Base-by-base conservation (phyloP, 2,797 vertebrate species). In the Neosilurus mollespiculum region DNA sequence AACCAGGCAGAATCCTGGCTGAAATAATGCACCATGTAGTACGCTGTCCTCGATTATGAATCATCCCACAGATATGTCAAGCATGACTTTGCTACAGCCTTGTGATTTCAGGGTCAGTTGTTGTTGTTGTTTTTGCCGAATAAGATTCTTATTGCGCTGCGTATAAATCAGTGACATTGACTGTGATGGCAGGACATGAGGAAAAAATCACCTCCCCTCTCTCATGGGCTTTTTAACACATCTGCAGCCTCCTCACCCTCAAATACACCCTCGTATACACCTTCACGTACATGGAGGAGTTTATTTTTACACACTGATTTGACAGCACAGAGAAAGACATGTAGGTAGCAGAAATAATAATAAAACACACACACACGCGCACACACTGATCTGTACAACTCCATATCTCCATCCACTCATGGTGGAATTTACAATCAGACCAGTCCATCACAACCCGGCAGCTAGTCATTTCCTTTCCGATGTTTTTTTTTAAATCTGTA, bases 401-500 rank as follows among this genome's bases (percentile, higher is more conserved):
- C 82, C 53, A 65, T 79, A 69, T 80, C 30, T 75, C 22, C 43
- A 51, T 73, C 76, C 77, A 77, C 78, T 53, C 43, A 15, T 71
- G 64, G 70, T 79, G 43, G 54, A 64, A 77, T 83, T 76, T 72
- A 71, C 84, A 62, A 53, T 51, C 51, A 24, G 24, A n/a, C 26
- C 61, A 83, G 76, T 84, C 82, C 67, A 80, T 82, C 83, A 83
- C 82, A 69, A 9, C 77, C 34, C 49, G n/a, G 37, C 83, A 56
- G 69, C 24, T 26, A 84, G 73, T 83, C 87, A 61, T 81, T 76
- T 89, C 86, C 85, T 85, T 84, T 26, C 30, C 81, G 77, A 90
- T 84, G 89, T 86, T 89, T 90, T 89, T 30, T 66, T 51, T 51
- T 43, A 18, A 87, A 87, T 85, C 87, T 80, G 59, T 66, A 84